Percentiles rank a stretch among this genome's conserved stretches.
These are phyloP conservation scores for Tychaedon coryphoeus DNA, from an alignment of 2,113 vertebrate genomes.

Conservation along the genomic window DNA sequence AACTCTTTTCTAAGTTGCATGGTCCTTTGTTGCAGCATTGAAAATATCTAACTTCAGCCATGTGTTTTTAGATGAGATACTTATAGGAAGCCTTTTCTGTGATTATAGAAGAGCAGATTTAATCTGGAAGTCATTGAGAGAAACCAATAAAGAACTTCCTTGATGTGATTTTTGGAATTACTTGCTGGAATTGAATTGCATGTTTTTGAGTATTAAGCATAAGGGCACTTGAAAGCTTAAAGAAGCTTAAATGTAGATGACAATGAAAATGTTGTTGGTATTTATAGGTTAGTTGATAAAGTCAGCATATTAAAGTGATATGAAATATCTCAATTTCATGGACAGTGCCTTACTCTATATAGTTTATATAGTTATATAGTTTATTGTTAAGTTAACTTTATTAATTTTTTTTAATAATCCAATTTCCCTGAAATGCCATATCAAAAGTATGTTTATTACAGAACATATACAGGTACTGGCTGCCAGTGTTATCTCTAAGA, in stretches of 20 bases:
- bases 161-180: conserved; percentile 27
- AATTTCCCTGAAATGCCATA: not conserved
- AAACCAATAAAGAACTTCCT: conserved; percentile 41
- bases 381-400: not conserved
- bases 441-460: not conserved
- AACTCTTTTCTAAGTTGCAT: not conserved
- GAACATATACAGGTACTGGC: not conserved
- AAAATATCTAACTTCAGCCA: conserved; percentile 11
- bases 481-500: not conserved
- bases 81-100: not conserved
- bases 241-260: not conserved
- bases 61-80: not conserved
- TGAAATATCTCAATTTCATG: not conserved
- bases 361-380: not conserved
- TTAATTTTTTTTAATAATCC: not conserved
- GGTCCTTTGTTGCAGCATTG: conserved; percentile 6
- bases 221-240: conserved; percentile 3
- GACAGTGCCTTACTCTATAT: not conserved
- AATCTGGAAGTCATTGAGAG: conserved; percentile 48
- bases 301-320: not conserved
- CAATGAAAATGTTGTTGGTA: not conserved
- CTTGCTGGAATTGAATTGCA: not conserved
- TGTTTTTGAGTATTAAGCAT: not conserved
- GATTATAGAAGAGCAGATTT: not conserved
- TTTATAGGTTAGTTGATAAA: not conserved